Percentiles rank a stretch among this genome's conserved stretches.
Evolutionary conservation across 2,797 vertebrate genomes (phyloP).

Genomic region (Microhierax caerulescens): DNA sequence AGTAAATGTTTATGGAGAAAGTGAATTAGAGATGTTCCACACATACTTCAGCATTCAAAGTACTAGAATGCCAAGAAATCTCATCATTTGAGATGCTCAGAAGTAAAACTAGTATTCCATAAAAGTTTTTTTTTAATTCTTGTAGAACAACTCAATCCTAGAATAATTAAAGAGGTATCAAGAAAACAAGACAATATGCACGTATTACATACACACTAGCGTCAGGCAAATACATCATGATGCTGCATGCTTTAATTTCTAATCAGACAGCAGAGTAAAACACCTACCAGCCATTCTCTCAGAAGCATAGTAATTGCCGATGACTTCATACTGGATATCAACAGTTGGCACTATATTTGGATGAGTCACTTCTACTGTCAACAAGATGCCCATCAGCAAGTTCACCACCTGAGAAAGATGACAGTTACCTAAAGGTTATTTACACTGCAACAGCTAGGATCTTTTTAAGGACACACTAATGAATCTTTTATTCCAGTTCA

Average conservation of each 20-base stretch:
- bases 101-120: background rate
- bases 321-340: slow-evolving; percentile 96
- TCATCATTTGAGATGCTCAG: background rate
- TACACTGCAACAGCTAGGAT: background rate
- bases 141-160: background rate
- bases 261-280: background rate
- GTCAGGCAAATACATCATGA: background rate
- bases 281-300: slow-evolving; percentile 93
- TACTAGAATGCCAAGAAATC: background rate
- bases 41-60: background rate
- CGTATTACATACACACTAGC: background rate
- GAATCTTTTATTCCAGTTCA: background rate
- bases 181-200: background rate
- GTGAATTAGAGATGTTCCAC: background rate
- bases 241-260: background rate
- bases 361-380: slow-evolving; percentile 96
- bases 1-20: background rate
- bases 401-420: slow-evolving; percentile 88
- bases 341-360: slow-evolving; percentile 91
- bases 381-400: slow-evolving; percentile 94
- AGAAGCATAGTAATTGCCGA: slow-evolving; percentile 94
- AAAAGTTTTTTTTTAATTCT: background rate
- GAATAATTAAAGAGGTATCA: background rate
- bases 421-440: slow-evolving; percentile 26
- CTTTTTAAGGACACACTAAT: background rate